These are phyloP conservation scores for Cerastoderma edule DNA, from an alignment of 2,888 invertebrate species.

Conservation along the genomic window DNA sequence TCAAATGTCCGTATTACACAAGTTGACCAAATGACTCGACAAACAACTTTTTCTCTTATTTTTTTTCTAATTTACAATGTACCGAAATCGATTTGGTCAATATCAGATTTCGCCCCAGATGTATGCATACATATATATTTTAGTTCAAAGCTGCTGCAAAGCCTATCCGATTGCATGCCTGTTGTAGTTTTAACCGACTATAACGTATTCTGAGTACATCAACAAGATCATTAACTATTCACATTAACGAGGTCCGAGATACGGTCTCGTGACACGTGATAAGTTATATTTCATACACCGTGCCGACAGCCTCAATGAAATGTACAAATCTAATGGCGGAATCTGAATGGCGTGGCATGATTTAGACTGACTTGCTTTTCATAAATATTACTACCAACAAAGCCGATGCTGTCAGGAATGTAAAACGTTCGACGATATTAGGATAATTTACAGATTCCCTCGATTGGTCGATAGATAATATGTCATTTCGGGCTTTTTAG, in stretches of 20 bases:
- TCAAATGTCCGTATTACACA: too few relatives aligned
- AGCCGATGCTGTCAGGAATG: slow-evolving; percentile 6
- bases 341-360: slow-evolving; percentile 22
- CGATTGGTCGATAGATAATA: slow-evolving; percentile 61
- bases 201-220: too few relatives aligned
- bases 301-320: neutral
- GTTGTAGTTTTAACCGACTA: too few relatives aligned
- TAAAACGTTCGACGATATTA: slow-evolving; percentile 41
- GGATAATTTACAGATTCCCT: slow-evolving; percentile 58
- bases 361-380: slow-evolving; percentile 17
- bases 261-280: neutral
- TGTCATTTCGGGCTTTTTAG: slow-evolving; percentile 55
- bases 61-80: too few relatives aligned
- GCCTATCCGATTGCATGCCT: too few relatives aligned
- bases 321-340: slow-evolving; percentile 2
- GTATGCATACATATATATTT: too few relatives aligned
- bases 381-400: slow-evolving; percentile 22
- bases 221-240: neutral
- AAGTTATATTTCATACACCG: neutral
- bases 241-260: neutral
- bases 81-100: too few relatives aligned
- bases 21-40: too few relatives aligned
- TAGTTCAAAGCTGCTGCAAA: too few relatives aligned
- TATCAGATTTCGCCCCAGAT: too few relatives aligned
- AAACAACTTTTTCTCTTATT: too few relatives aligned